Evolutionary conservation across 2,113 vertebrate genomes (phyloP).

Genomic region (Atherinomorus stipes): DNA sequence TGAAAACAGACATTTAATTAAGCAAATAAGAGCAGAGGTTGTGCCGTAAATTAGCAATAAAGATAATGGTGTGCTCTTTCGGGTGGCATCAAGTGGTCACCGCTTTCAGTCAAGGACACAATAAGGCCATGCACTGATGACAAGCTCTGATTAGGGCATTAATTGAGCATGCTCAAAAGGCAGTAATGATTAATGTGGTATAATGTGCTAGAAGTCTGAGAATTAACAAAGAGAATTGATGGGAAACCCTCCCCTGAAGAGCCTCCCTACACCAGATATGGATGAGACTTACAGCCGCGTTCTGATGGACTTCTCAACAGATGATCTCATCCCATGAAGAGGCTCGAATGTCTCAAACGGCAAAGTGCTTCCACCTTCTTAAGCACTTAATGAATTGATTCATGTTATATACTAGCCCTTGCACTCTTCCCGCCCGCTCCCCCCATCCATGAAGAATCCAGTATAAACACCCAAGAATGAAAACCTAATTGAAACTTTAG

Average conservation of each 20-base stretch:
- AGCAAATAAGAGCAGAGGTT: conserved; percentile 74
- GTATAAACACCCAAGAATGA: conserved; percentile 33
- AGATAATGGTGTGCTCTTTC: conserved; percentile 63
- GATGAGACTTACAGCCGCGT: conserved; percentile 13
- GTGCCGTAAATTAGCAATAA: conserved; percentile 71
- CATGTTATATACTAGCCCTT: conserved; percentile 46
- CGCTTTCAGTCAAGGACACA: conserved; percentile 38
- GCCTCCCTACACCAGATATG: conserved; percentile 18
- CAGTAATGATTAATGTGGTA: conserved; percentile 31
- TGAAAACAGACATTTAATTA: conserved; percentile 74
- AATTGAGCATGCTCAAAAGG: conserved; percentile 60
- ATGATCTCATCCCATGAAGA: conserved; percentile 51
- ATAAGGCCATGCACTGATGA: conserved; percentile 31
- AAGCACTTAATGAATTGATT: conserved; percentile 64
- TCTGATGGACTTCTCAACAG: conserved; percentile 43
- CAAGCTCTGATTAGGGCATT: conserved; percentile 54
- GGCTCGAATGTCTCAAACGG: conserved; percentile 44
- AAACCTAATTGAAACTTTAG: conserved; percentile 35
- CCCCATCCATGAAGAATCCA: conserved; percentile 23
- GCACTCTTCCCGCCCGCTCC: conserved; percentile 13
- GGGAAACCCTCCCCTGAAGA: not conserved
- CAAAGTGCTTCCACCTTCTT: conserved; percentile 61
- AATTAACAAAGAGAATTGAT: conserved; percentile 12
- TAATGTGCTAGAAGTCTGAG: not conserved
- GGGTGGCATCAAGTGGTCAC: conserved; percentile 34